phyloP scores from a whole-genome alignment of 2,797 vertebrate species.

The Enteromius treurensis region DNA sequence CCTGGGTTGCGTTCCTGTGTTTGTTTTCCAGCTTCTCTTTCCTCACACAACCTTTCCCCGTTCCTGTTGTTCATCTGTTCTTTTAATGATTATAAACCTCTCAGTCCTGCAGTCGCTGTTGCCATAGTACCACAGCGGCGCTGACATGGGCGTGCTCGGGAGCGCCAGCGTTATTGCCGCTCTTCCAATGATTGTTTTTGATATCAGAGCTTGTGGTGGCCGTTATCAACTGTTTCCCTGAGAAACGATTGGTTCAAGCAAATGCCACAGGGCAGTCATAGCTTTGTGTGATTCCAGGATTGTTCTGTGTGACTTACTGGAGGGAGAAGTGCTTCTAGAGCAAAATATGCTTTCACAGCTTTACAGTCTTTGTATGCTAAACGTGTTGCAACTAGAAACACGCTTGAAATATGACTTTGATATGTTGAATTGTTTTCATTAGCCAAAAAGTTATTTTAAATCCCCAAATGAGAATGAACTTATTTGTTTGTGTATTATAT shows the following conservation, averaged over 20 bases:
- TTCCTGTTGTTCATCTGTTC: constrained; percentile 13
- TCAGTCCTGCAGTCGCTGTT: constrained; percentile 12
- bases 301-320: not conserved
- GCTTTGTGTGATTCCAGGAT: not conserved
- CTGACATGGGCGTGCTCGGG: not conserved
- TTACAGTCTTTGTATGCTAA: not conserved
- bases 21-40: not conserved
- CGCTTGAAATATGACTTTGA: not conserved
- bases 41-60: constrained; percentile 12
- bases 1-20: not conserved
- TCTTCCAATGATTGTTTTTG: constrained; percentile 25
- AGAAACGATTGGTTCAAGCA: constrained; percentile 8
- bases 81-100: constrained; percentile 30
- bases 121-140: constrained; percentile 18
- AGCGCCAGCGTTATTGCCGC: not conserved
- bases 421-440: not conserved
- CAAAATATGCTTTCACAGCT: not conserved
- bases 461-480: not conserved
- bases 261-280: constrained; percentile 1
- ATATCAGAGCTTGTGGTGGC: constrained; percentile 19
- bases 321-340: not conserved
- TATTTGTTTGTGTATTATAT: not conserved
- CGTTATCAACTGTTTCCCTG: not conserved
- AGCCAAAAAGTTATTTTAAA: not conserved
- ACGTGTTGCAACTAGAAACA: not conserved